Conservation (phyloP, 2,797 vertebrate genomes). For the Alauda arvensis region DNA sequence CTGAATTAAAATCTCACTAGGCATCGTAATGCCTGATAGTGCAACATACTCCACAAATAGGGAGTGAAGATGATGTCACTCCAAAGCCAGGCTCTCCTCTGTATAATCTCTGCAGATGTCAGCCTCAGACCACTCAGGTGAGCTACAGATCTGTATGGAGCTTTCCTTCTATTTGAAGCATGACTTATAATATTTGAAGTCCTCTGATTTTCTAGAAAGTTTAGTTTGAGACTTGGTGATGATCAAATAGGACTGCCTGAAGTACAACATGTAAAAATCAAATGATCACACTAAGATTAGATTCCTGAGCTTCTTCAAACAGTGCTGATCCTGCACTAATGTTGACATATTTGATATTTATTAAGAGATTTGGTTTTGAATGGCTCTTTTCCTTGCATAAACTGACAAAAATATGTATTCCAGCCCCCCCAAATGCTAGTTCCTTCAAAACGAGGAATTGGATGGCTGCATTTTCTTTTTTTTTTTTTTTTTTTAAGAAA, state of each 20-base stretch:
- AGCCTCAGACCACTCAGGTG: background rate
- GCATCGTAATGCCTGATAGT: background rate
- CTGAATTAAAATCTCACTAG: slow-evolving; percentile 30
- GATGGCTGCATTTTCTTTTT: background rate
- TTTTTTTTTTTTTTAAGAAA: background rate
- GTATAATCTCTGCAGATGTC: background rate
- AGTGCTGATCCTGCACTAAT: background rate
- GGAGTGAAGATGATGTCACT: background rate
- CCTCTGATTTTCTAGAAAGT: background rate
- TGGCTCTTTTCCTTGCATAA: background rate
- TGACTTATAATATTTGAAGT: background rate
- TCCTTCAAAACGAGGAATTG: background rate
- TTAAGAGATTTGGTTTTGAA: background rate
- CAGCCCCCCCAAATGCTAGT: background rate
- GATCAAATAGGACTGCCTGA: background rate
- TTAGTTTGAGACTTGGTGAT: background rate
- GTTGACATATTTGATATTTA: background rate
- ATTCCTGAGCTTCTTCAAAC: background rate
- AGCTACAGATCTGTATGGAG: background rate
- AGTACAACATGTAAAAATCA: background rate
- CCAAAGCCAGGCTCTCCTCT: background rate
- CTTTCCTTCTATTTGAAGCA: background rate
- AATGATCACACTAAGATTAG: background rate
- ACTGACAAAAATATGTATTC: background rate
- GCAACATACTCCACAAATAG: background rate